Base-by-base conservation (phyloP, 2,113 vertebrate genomes). In the Haplochromis vanheusdeni region DNA sequence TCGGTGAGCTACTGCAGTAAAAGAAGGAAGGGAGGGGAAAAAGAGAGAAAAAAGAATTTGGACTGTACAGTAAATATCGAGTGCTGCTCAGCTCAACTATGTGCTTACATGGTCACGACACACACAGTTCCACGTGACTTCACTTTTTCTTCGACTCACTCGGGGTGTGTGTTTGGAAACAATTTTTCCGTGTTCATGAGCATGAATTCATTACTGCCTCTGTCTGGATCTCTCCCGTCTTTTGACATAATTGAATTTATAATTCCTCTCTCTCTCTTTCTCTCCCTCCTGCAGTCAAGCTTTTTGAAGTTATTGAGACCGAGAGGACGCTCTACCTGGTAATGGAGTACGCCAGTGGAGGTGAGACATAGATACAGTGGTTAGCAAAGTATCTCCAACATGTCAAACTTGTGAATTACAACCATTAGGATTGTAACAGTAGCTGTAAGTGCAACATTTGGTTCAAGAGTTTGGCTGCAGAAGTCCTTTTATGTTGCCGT, bases 261-360 rank as follows among this genome's bases (percentile, higher is more conserved):
- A 14, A 65, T 86, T 40, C 21, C 42, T 80, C 56, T 47, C 6
- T 31, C 42, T 70, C 12, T 35, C 28, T 7, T 90, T 86, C 45
- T 52, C 14, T 82, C 83, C 75, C 68, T 91, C 91, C 23, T 91
- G 6, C 88, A 99, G 98, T 99, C 92, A 99, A 99, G 91, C 97
- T 99, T 90, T 99, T 99, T 94, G 98, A 99, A 95, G 98, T 99
- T 91, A 99, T 99, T 79, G 98, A 99, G 97, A 99, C 98, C 4
- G 98, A 99, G 96, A 97, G 98, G 96, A 99, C 98, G 12, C 97
- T 99, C 62, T 99, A 99, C 96, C 97, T 99, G 96, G 97, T 99
- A 92, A 99, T 99, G 98, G 98, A 99, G 89, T 99, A 99, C 92
- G 98, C 98, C 88, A 99, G 98, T 62, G 98, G 98, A 94, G 98